phyloP scores from a whole-genome alignment of 2,888 invertebrate genomes.

The Troides aeacus region DNA sequence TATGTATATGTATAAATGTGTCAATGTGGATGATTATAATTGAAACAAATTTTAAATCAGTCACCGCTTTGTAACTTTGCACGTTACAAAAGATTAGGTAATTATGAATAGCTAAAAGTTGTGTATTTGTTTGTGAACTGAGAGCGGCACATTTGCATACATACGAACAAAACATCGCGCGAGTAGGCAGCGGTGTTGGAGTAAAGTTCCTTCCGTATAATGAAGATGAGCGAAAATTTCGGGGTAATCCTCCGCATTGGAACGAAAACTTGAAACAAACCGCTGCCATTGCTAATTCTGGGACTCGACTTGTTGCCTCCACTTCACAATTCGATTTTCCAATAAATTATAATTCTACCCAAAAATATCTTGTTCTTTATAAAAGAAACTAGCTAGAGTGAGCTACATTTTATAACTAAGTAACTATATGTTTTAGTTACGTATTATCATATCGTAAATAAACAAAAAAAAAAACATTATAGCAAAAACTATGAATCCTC shows the following conservation, averaged over 20 bases:
- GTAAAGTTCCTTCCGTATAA: conserved; percentile 69
- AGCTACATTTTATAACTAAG: too few species aligned
- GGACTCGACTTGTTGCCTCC: conserved; percentile 37
- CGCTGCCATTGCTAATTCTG: conserved; percentile 45
- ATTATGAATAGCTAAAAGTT: conserved; percentile 54
- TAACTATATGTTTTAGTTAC: too few species aligned
- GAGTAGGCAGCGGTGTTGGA: conserved; percentile 58
- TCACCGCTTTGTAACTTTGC: conserved; percentile 8
- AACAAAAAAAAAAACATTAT: too few species aligned
- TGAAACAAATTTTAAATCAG: conserved; percentile 11
- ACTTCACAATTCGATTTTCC: conserved; percentile 21
- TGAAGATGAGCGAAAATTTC: conserved; percentile 69
- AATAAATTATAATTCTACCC: conserved; percentile 13
- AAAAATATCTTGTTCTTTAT: conserved; percentile 3
- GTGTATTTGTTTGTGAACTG: conserved; percentile 67
- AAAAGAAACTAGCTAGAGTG: not conserved
- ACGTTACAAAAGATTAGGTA: conserved; percentile 29
- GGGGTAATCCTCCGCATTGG: conserved; percentile 63
- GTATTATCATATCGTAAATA: too few species aligned
- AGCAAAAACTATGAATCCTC: too few species aligned
- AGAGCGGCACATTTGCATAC: conserved; percentile 69
- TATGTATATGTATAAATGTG: not conserved
- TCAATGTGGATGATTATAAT: not conserved
- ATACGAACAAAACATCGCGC: conserved; percentile 60
- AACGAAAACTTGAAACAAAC: conserved; percentile 61